phyloP scores from a whole-genome alignment of 2,888 invertebrate species.

The Morpho helenor region DNA sequence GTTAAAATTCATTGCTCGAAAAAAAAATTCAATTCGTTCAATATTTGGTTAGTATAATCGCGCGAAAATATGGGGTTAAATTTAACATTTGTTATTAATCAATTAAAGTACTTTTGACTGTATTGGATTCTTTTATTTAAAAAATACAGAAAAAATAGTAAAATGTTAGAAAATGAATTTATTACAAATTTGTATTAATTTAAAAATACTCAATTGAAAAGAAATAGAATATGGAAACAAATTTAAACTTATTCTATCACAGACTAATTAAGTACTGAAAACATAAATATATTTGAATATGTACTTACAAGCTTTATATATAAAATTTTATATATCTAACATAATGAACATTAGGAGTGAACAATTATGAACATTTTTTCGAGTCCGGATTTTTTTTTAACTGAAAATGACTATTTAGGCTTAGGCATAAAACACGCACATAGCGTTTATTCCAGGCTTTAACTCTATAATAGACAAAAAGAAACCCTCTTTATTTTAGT shows the following conservation, averaged over 20 bases:
- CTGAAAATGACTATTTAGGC: neutral
- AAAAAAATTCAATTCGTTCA: too few relatives aligned
- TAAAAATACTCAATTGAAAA: conserved; percentile 16
- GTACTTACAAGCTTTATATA: conserved; percentile 14
- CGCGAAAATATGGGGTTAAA: too few relatives aligned
- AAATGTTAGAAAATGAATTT: conserved; percentile 72
- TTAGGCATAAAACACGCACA: conserved; percentile 3
- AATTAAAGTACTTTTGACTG: conserved; percentile 13
- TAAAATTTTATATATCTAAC: conserved; percentile 5
- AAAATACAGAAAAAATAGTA: conserved; percentile 72
- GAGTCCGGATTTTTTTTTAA: too few relatives aligned
- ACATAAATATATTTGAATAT: conserved; percentile 21
- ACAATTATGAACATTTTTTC: too few relatives aligned
- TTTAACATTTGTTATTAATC: neutral
- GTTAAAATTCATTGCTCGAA: too few relatives aligned
- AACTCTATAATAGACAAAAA: too few relatives aligned
- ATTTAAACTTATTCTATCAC: conserved; percentile 56
- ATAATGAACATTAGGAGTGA: conserved; percentile 1
- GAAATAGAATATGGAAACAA: conserved; percentile 26
- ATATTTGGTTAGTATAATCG: too few relatives aligned
- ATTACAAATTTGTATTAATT: conserved; percentile 76
- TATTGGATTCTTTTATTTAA: conserved; percentile 58
- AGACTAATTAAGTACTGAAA: conserved; percentile 64
- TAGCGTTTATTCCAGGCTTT: too few relatives aligned
- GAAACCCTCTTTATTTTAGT: too few relatives aligned